phyloP scores from a whole-genome alignment of 2,888 invertebrate genomes.

The Lycia hirtaria region DNA sequence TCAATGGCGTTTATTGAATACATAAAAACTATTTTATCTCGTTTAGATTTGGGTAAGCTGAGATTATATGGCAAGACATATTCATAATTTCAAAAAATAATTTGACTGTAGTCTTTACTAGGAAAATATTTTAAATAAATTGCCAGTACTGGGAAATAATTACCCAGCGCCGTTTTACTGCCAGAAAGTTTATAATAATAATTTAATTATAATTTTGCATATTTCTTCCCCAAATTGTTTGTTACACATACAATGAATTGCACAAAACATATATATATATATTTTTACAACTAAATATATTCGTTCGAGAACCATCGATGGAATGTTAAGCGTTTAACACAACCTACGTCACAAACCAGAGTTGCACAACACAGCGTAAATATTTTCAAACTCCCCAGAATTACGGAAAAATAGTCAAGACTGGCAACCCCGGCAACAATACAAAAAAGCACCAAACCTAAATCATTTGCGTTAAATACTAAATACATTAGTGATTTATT shows the following conservation, averaged over 20 bases:
- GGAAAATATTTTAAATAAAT: no score
- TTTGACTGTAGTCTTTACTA: no score
- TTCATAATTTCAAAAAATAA: no score
- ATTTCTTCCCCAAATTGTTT: background rate
- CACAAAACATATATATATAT: constrained; percentile 26
- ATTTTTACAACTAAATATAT: constrained; percentile 36
- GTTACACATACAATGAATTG: background rate
- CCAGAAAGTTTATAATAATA: background rate
- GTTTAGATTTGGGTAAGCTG: background rate
- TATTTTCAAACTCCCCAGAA: background rate
- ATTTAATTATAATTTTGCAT: background rate
- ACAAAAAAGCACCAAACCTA: constrained; percentile 53
- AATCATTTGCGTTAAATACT: constrained; percentile 53
- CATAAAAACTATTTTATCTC: background rate
- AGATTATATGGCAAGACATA: background rate
- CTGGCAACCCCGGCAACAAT: constrained; percentile 13
- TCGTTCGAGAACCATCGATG: constrained; percentile 48
- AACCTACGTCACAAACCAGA: constrained; percentile 59
- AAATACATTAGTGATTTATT: constrained; percentile 30
- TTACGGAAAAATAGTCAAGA: background rate
- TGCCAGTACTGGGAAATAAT: background rate
- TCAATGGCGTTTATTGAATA: constrained; percentile 17
- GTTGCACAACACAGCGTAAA: background rate
- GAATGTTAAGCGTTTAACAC: constrained; percentile 54
- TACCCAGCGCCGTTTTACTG: background rate